Conservation (phyloP, 2,797 vertebrate genomes). For the Monodelphis domestica region DNA sequence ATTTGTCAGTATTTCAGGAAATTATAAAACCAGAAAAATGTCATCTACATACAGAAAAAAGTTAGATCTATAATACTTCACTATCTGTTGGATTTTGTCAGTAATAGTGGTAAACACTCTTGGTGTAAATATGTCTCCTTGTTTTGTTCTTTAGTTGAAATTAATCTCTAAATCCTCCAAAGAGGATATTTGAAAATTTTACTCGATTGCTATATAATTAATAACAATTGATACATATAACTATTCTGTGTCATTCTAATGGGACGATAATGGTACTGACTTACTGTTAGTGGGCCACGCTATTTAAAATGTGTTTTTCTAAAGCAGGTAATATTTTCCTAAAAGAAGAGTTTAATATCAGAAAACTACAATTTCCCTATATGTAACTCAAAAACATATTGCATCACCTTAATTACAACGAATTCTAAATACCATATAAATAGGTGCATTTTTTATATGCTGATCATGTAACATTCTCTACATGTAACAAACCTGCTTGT, state of each 20-base stretch:
- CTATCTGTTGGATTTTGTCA: background rate
- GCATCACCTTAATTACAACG: background rate
- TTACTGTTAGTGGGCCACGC: background rate
- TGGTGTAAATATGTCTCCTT: background rate
- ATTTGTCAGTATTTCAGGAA: background rate
- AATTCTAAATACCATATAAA: background rate
- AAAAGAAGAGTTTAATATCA: background rate
- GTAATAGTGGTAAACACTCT: background rate
- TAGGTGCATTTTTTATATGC: background rate
- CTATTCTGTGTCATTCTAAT: background rate
- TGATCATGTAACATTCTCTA: background rate
- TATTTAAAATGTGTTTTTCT: background rate
- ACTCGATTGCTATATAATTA: background rate
- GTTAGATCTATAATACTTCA: background rate
- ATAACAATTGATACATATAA: background rate
- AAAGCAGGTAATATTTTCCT: background rate
- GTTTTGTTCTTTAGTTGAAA: background rate
- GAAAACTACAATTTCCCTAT: background rate
- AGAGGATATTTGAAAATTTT: background rate
- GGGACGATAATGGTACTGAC: background rate
- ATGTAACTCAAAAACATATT: background rate
- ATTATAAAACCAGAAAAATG: background rate
- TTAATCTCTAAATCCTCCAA: background rate
- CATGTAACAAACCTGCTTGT: background rate
- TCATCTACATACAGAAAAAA: background rate